Evolutionary conservation across 2,888 invertebrate genomes (phyloP).

Genomic region (Hirtodrosophila cameraria): DNA sequence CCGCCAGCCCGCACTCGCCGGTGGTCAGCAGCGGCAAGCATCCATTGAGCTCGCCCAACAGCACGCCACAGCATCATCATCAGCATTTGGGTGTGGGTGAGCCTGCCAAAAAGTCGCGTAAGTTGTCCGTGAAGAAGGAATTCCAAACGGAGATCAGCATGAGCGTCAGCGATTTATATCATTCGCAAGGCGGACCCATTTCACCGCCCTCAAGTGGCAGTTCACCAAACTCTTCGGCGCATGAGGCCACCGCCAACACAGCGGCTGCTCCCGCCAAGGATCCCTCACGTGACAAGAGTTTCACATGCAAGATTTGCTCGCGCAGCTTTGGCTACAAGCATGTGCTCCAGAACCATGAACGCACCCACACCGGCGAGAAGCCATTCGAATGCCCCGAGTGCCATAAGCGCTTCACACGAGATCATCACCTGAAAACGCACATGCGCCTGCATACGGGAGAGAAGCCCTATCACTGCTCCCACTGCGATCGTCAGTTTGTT

Average conservation of each 20-base stretch:
- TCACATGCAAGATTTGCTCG: slow-evolving; percentile 94
- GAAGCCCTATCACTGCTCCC: slow-evolving; percentile 95
- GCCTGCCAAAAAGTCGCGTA: slow-evolving; percentile 81
- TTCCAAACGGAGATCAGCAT: slow-evolving; percentile 81
- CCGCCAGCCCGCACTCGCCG: slow-evolving; percentile 83
- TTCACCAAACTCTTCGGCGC: slow-evolving; percentile 84
- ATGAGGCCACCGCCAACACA: slow-evolving; percentile 47
- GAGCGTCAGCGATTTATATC: slow-evolving; percentile 79
- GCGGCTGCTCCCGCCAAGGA: slow-evolving; percentile 80
- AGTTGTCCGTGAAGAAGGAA: slow-evolving; percentile 82
- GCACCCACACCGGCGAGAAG: slow-evolving; percentile 97
- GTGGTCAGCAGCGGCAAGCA: slow-evolving; percentile 63
- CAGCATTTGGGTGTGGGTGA: slow-evolving; percentile 52
- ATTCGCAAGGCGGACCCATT: slow-evolving; percentile 83
- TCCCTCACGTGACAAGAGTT: slow-evolving; percentile 90
- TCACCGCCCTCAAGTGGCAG: slow-evolving; percentile 86
- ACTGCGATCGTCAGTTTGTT: slow-evolving; percentile 96
- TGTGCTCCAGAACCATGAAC: slow-evolving; percentile 96
- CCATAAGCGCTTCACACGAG: slow-evolving; percentile 95
- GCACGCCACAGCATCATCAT: slow-evolving; percentile 58
- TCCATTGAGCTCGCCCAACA: slow-evolving; percentile 67
- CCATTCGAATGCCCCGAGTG: slow-evolving; percentile 97
- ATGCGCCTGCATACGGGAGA: slow-evolving; percentile 96
- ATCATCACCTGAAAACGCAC: slow-evolving; percentile 97
- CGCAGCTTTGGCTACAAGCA: slow-evolving; percentile 97